Evolutionary conservation across 1,140 invertebrate species (phyloP).

Genomic region (Tyrophagus putrescentiae): DNA sequence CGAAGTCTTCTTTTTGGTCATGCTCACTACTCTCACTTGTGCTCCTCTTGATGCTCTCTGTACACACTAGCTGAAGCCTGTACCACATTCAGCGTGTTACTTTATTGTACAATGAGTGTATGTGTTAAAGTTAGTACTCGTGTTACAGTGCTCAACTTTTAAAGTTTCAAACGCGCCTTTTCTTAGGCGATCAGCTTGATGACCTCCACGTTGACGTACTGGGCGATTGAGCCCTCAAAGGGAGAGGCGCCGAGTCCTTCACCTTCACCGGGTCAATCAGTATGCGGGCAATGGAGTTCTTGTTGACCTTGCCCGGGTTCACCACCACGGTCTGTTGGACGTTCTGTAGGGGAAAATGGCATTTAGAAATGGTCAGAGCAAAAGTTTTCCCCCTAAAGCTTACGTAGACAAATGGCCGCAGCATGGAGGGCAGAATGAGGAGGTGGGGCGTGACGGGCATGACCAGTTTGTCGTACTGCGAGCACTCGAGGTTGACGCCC

Average conservation of each 20-base stretch:
- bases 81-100: background rate
- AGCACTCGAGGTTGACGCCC: conserved; percentile 50
- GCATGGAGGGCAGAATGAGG: conserved; percentile 63
- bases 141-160: conserved; percentile 1
- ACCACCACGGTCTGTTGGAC: conserved; percentile 58
- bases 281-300: conserved; percentile 47
- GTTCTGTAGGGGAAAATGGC: conserved; percentile 39
- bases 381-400: conserved; percentile 25
- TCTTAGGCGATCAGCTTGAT: conserved; percentile 5
- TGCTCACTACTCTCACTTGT: background rate
- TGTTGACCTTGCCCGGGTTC: conserved; percentile 64
- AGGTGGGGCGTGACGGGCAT: conserved; percentile 55
- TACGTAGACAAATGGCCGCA: conserved; percentile 64
- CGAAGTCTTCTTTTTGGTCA: background rate
- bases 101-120: background rate
- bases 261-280: conserved; percentile 3
- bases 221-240: conserved; percentile 11
- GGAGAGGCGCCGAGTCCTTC: no score
- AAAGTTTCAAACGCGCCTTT: background rate
- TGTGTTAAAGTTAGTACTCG: background rate
- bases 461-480: conserved; percentile 37
- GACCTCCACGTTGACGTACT: conserved; percentile 17
- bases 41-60: background rate
- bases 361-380: conserved; percentile 28
- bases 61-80: background rate